These are phyloP conservation scores for Eumaeus atala DNA, from an alignment of 1,140 invertebrate genomes.

Conservation along the genomic window DNA sequence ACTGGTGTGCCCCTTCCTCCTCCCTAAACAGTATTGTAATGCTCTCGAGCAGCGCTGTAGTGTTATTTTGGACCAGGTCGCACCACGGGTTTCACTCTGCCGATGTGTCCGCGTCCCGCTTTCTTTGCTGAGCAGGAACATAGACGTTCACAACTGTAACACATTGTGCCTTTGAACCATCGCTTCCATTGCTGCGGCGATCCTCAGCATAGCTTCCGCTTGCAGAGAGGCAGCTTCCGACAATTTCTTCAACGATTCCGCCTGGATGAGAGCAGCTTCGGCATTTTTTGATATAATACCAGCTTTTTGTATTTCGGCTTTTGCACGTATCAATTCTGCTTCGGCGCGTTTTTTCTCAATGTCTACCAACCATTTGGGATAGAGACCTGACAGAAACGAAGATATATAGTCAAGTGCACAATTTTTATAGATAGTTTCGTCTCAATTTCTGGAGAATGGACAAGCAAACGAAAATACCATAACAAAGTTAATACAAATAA, in stretches of 20 bases:
- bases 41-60: too few species aligned
- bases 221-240: constrained; percentile 37
- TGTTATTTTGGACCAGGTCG: too few species aligned
- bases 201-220: constrained; percentile 40
- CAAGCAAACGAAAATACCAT: constrained; percentile 15
- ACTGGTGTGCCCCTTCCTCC: too few species aligned
- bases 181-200: constrained; percentile 35
- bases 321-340: constrained; percentile 42
- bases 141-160: constrained; percentile 26
- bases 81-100: too few species aligned
- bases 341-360: constrained; percentile 50
- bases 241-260: constrained; percentile 38
- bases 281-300: constrained; percentile 33
- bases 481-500: constrained; percentile 14
- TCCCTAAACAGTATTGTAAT: too few species aligned
- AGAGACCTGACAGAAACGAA: too few species aligned
- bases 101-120: too few species aligned
- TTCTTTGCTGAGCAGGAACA: too few species aligned
- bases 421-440: too few species aligned
- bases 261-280: constrained; percentile 40
- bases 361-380: constrained; percentile 55
- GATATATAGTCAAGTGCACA: too few species aligned
- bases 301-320: constrained; percentile 42
- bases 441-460: too few species aligned
- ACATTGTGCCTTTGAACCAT: constrained; percentile 21